A percentile compares a stretch with the other conserved stretches of the same genome.
phyloP scores from a whole-genome alignment of 2,113 vertebrate genomes.

The Pluvianellus socialis region DNA sequence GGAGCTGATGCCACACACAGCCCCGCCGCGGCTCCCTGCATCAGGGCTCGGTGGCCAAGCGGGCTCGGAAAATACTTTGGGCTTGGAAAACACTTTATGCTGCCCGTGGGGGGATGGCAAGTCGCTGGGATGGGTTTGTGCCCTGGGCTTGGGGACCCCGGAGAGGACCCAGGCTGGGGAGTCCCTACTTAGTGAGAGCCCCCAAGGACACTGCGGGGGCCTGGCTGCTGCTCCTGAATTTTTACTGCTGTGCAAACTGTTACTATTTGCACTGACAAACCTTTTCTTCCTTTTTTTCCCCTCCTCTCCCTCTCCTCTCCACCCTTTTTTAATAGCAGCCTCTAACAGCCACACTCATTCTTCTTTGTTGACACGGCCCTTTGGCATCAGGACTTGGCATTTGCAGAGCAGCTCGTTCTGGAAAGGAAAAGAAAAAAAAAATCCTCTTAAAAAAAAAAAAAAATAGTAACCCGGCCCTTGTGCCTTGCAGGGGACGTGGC shows the following conservation, averaged over 20 bases:
- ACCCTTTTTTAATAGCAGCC: slow-evolving; percentile 65
- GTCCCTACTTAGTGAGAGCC: neutral
- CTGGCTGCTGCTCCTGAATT: neutral
- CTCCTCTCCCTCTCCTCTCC: neutral
- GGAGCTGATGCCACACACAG: neutral
- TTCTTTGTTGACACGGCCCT: slow-evolving; percentile 67
- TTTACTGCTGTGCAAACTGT: neutral
- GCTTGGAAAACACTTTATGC: neutral
- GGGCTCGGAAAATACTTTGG: neutral
- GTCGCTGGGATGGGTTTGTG: neutral
- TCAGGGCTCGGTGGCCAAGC: neutral
- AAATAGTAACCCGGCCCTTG: neutral
- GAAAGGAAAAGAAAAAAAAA: neutral
- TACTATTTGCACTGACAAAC: slow-evolving; percentile 24
- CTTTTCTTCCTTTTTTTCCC: neutral
- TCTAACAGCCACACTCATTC: slow-evolving; percentile 64
- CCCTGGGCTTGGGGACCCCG: neutral
- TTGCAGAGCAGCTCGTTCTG: slow-evolving; percentile 35
- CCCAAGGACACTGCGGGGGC: neutral
- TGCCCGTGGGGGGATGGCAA: neutral
- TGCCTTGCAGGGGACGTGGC: neutral
- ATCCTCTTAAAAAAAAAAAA: neutral
- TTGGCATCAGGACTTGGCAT: slow-evolving; percentile 68
- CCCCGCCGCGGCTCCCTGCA: neutral
- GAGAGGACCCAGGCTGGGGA: neutral